Conservation (phyloP, 1,140 invertebrate species). For the Cotesia vestalis region DNA sequence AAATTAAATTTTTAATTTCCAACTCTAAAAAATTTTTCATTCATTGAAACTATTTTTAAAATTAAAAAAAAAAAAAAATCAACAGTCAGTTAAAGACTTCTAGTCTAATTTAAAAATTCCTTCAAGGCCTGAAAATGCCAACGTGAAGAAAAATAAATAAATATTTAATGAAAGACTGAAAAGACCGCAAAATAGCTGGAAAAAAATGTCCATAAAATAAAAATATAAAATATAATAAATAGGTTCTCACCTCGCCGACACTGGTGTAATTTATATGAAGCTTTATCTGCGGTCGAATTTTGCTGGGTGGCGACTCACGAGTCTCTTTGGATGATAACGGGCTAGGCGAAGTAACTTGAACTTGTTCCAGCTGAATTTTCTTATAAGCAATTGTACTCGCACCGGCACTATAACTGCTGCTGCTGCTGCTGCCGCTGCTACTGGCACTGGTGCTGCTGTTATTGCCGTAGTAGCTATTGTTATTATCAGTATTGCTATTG, state of each 20-base stretch:
- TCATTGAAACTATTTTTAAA: too few species aligned
- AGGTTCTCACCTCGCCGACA: conserved; percentile 66
- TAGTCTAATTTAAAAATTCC: too few species aligned
- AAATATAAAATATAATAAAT: conserved; percentile 16
- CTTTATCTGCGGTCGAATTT: conserved; percentile 68
- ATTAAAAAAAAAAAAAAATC: too few species aligned
- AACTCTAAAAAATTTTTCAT: too few species aligned
- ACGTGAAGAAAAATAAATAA: too few species aligned
- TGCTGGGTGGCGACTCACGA: conserved; percentile 59
- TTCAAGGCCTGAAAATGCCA: too few species aligned
- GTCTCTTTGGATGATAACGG: conserved; percentile 64
- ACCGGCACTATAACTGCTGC: conserved; percentile 15
- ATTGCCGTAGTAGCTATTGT: not conserved
- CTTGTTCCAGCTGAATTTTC: conserved; percentile 32
- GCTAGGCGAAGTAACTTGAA: conserved; percentile 25
- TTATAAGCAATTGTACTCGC: conserved; percentile 9
- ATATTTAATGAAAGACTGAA: too few species aligned
- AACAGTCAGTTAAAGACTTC: too few species aligned
- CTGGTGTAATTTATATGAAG: conserved; percentile 66
- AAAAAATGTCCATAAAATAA: not conserved
- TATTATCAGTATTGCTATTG: conserved; percentile 15
- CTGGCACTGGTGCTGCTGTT: not conserved
- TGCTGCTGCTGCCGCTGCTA: conserved; percentile 19
- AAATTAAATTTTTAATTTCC: too few species aligned
- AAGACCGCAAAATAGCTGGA: not conserved